These are phyloP conservation scores for Temnothorax nylanderi DNA, from an alignment of 1,140 invertebrate species.

Conservation along the genomic window DNA sequence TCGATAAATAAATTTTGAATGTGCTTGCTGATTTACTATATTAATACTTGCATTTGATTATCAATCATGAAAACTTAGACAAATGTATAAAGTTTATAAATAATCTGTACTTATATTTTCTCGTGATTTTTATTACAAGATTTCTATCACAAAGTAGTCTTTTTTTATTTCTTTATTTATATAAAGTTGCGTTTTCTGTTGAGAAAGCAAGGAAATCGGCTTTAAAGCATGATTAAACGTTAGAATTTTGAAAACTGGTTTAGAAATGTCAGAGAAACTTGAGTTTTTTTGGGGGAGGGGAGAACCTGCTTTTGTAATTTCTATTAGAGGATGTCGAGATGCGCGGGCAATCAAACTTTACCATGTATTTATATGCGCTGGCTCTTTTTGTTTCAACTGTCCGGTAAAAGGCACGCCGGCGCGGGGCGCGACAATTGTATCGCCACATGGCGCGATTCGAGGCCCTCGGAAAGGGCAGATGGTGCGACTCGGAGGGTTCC, in stretches of 20 bases:
- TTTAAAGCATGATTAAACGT: neutral
- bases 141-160: neutral
- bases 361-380: too few species aligned
- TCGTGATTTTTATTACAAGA: neutral
- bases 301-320: neutral
- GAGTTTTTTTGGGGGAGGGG: neutral
- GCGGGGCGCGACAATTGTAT: conserved; percentile 43
- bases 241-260: neutral
- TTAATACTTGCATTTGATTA: neutral
- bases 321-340: neutral
- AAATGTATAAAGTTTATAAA: neutral
- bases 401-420: neutral
- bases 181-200: neutral
- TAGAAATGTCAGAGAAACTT: neutral
- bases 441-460: conserved; percentile 51
- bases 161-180: neutral
- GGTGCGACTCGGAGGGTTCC: conserved; percentile 49
- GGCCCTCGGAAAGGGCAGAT: conserved; percentile 45
- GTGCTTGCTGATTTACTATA: neutral
- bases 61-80: neutral
- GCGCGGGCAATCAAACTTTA: neutral
- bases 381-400: conserved; percentile 27
- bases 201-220: neutral
- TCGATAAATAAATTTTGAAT: neutral
- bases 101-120: neutral